Evolutionary conservation across 2,888 invertebrate genomes (phyloP).

Genomic region (Drosophila macrospina): DNA sequence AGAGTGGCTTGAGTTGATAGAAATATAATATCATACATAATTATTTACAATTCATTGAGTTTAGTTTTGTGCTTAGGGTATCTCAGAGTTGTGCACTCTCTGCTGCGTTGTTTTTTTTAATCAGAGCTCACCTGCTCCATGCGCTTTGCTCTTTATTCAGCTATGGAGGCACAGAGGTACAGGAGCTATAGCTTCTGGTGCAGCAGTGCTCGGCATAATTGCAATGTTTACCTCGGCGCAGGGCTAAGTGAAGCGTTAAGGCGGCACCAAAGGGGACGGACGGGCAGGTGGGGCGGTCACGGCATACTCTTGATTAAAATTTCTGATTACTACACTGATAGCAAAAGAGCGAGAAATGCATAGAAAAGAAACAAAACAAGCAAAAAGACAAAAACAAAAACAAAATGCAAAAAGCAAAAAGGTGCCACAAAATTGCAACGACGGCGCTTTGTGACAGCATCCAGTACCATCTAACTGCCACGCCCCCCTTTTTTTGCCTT

Average conservation of each 20-base stretch:
- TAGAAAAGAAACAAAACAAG: conserved; percentile 38
- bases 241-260: conserved; percentile 78
- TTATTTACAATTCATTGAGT: too few species aligned
- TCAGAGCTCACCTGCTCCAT: conserved; percentile 67
- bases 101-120: conserved; percentile 55
- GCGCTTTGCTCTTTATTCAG: conserved; percentile 61
- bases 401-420: conserved; percentile 46
- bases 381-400: conserved; percentile 2
- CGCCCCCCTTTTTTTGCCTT: conserved; percentile 14
- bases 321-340: conserved; percentile 79
- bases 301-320: conserved; percentile 74
- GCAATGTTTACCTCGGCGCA: conserved; percentile 73
- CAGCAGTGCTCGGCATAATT: conserved; percentile 66
- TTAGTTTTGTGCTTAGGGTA: not conserved
- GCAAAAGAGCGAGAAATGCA: conserved; percentile 66
- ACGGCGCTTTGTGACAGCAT: conserved; percentile 73
- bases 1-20: too few species aligned
- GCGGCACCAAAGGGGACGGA: conserved; percentile 33
- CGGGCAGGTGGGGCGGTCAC: too few species aligned
- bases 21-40: too few species aligned
- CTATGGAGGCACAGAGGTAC: not conserved
- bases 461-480: conserved; percentile 17
- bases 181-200: conserved; percentile 38
- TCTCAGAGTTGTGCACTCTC: not conserved
- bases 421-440: conserved; percentile 78